A percentile compares a stretch with the other conserved stretches of the same genome.
phyloP scores from a whole-genome alignment of 64 coral and sea anemone genomes.

The Actinia tenebrosa region DNA sequence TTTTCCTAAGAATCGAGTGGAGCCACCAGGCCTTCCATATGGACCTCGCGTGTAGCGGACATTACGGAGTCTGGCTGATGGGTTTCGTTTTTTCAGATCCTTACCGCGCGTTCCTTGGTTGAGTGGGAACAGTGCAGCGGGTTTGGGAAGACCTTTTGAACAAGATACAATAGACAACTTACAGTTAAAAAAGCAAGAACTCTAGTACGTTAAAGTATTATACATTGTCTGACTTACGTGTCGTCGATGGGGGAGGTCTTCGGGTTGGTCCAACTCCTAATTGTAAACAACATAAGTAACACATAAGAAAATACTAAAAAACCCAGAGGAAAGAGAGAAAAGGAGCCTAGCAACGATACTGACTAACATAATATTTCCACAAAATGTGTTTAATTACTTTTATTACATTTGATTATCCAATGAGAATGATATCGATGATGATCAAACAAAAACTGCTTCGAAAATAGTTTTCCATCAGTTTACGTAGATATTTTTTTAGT shows the following conservation, averaged over 20 bases:
- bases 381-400: no score
- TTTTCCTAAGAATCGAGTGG: conserved; percentile 24
- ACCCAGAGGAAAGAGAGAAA: no score
- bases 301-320: no score
- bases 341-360: no score
- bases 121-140: conserved; percentile 41
- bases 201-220: neutral
- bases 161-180: neutral
- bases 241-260: neutral
- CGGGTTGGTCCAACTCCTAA: neutral
- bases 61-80: conserved; percentile 2
- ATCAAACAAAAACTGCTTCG: no score
- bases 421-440: no score
- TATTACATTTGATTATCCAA: no score
- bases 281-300: no score
- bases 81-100: conserved; percentile 22
- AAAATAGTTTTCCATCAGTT: no score
- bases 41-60: conserved; percentile 38
- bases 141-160: conserved; percentile 24
- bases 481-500: no score
- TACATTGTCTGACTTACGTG: neutral
- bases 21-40: conserved; percentile 32
- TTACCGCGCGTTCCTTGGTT: conserved; percentile 35
- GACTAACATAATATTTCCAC: no score
- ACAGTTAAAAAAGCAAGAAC: neutral